Conservation (phyloP, 1,140 invertebrate species). For the Nephotettix cincticeps region DNA sequence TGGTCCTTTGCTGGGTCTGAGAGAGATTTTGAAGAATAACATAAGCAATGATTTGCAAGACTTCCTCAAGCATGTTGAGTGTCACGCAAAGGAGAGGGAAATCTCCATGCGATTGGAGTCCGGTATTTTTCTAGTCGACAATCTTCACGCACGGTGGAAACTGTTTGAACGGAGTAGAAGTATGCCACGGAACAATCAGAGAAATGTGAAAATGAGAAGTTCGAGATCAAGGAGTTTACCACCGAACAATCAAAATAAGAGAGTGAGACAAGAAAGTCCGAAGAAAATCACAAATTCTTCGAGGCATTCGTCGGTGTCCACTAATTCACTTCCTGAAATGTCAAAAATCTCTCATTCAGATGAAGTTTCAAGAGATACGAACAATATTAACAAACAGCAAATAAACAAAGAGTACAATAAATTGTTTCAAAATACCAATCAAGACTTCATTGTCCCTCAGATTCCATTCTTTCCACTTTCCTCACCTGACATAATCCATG, state of each 20-base stretch:
- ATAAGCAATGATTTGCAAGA: conserved; percentile 35
- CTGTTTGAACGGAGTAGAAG: conserved; percentile 39
- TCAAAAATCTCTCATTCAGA: background rate
- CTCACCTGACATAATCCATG: conserved; percentile 39
- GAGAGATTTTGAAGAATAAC: conserved; percentile 13
- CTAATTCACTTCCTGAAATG: conserved; percentile 18
- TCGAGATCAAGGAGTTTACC: conserved; percentile 27
- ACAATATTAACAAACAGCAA: background rate
- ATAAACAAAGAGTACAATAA: conserved; percentile 13
- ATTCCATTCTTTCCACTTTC: conserved; percentile 39
- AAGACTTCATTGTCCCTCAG: conserved; percentile 24
- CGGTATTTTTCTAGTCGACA: conserved; percentile 55
- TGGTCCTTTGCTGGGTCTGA: conserved; percentile 27
- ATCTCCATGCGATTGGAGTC: conserved; percentile 49
- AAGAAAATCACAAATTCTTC: background rate
- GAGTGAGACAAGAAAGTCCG: background rate
- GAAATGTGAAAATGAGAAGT: conserved; percentile 41
- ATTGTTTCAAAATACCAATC: background rate
- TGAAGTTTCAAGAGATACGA: background rate
- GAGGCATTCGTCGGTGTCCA: background rate
- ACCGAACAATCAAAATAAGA: conserved; percentile 21
- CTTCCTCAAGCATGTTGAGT: conserved; percentile 48
- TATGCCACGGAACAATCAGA: conserved; percentile 38
- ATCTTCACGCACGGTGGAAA: conserved; percentile 45
- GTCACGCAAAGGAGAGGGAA: conserved; percentile 45